Evolutionary conservation across 92 coral and sea anemone species (phyloP), one percentile per base, ranked within the genome.

Genomic region (Meandrina meandrites): DNA sequence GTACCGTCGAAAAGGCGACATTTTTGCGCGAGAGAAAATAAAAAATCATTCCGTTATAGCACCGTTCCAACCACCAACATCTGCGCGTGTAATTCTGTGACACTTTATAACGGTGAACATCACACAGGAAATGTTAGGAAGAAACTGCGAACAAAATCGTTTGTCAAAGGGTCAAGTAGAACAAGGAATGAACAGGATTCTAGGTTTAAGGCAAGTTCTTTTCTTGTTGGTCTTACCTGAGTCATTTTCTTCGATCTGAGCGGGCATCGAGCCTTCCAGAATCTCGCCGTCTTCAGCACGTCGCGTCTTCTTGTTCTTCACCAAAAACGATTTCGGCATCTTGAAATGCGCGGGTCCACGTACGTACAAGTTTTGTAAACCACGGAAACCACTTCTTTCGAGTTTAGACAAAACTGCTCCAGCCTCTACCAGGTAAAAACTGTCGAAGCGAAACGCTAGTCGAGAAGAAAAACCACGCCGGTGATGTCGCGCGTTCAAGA

Each of bases 321-420:
- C 94, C 70, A 94, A 89, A 53, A 94, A 94, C 42, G 98, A 94
- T 86, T 93, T 94, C 67, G 98, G 98, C 98, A 94, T 94, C 79
- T 94, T 77, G 87, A 91, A 75, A 57, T 72, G 84, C 69, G 79
- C 79, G 86, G 75, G 79, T 40, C 72, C 37, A 75, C 81, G 81
- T 35, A 68, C 22, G 72, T 35, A 74, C 80, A 75, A 57, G 36
- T 37, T 85, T 68, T 45, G 60, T 48, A 77, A 62, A 62, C 88
- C 88, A 62, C 81, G 82, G 66, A 78, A 85, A 78, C 76, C 88
- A 76, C 88, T 76, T 78, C 47, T 85, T 85, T 42, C 31, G 56
- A 36, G 47, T 75, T 56, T 54, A 74, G 76, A 60, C 82, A 85
- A 78, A 85, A 64, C 88, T 85, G 72, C 56, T 18, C 32, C 66